phyloP scores from a whole-genome alignment of 2,888 invertebrate genomes.

The Eledona agricola region DNA sequence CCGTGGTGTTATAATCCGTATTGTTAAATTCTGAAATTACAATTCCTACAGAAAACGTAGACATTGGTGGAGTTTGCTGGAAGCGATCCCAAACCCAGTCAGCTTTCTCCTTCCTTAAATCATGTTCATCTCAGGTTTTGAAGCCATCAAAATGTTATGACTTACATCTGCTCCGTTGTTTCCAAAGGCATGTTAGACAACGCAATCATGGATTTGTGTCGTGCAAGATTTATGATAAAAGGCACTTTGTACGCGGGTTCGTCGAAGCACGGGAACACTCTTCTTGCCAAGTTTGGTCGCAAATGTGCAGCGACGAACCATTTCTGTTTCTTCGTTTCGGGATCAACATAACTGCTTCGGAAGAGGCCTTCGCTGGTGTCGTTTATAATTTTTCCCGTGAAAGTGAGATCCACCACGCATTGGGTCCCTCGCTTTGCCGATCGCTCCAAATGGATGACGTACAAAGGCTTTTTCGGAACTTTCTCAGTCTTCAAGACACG shows the following conservation, averaged over 20 bases:
- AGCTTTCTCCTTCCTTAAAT: slow-evolving; percentile 65
- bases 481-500: slow-evolving; percentile 57
- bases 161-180: slow-evolving; percentile 71
- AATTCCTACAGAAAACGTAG: slow-evolving; percentile 78
- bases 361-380: slow-evolving; percentile 75
- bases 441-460: slow-evolving; percentile 69
- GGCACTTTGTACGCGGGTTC: slow-evolving; percentile 80
- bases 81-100: slow-evolving; percentile 75
- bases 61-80: slow-evolving; percentile 76
- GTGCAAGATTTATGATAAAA: slow-evolving; percentile 71
- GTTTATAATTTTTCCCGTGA: slow-evolving; percentile 72
- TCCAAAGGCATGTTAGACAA: slow-evolving; percentile 73
- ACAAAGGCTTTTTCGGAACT: slow-evolving; percentile 70
- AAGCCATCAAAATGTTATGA: slow-evolving; percentile 29
- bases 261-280: slow-evolving; percentile 83
- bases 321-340: slow-evolving; percentile 56
- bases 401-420: slow-evolving; percentile 72
- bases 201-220: slow-evolving; percentile 68
- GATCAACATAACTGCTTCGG: slow-evolving; percentile 69
- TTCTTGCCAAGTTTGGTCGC: slow-evolving; percentile 77
- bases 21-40: slow-evolving; percentile 72
- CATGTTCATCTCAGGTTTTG: slow-evolving; percentile 2
- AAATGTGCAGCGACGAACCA: slow-evolving; percentile 75
- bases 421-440: slow-evolving; percentile 66
- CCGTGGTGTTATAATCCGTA: slow-evolving; percentile 46